These are phyloP conservation scores for Misgurnus mizolepis DNA, from an alignment of 2,113 vertebrate species.

Conservation along the genomic window DNA sequence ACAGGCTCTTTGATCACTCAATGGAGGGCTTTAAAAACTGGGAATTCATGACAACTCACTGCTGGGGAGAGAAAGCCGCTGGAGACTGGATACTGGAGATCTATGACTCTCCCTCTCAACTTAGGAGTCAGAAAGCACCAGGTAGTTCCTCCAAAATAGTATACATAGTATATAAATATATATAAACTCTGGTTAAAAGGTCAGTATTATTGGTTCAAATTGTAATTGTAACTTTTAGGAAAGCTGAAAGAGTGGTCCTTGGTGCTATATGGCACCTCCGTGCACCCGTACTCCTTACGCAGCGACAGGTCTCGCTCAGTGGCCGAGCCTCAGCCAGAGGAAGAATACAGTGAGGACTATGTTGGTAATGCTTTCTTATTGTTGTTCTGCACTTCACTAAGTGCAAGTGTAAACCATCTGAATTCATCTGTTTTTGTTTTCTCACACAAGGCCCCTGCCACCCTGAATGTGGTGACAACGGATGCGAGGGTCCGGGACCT, in stretches of 20 bases:
- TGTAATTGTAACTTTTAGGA: conserved; percentile 68
- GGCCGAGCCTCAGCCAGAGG: conserved; percentile 77
- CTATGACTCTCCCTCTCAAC: conserved; percentile 93
- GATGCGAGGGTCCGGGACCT: conserved; percentile 94
- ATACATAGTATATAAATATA: background rate
- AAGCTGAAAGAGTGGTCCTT: conserved; percentile 99
- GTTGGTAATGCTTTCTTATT: conserved; percentile 71
- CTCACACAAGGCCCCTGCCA: conserved; percentile 86
- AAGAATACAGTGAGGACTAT: conserved; percentile 91
- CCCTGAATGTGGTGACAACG: conserved; percentile 90
- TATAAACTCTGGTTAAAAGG: too few relatives aligned
- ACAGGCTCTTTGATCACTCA: conserved; percentile 97
- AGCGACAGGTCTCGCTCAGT: conserved; percentile 83
- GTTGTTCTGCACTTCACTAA: background rate
- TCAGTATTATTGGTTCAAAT: background rate
- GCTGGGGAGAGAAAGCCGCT: conserved; percentile 95
- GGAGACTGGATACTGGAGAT: conserved; percentile 98
- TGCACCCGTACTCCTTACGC: conserved; percentile 91
- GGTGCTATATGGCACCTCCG: conserved; percentile 93
- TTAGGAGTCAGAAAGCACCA: conserved; percentile 96
- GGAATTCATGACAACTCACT: conserved; percentile 99
- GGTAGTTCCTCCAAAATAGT: conserved; percentile 69
- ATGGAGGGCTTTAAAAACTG: conserved; percentile 99
- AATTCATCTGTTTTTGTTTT: conserved; percentile 24
- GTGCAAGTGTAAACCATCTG: background rate